phyloP scores from a whole-genome alignment of 2,888 invertebrate species.

The Macropis europaea region DNA sequence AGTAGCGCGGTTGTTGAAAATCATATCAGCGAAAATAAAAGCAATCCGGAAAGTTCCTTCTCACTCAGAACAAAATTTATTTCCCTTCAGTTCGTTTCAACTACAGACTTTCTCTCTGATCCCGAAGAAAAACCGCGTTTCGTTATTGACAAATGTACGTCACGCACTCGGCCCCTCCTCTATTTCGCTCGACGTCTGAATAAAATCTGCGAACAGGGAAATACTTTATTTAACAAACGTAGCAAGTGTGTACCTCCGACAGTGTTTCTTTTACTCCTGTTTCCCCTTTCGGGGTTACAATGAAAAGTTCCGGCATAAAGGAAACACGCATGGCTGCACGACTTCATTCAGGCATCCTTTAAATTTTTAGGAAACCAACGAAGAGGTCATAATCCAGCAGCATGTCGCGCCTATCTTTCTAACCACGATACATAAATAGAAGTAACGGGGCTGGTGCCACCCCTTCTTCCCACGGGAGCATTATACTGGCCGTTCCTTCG shows the following conservation, averaged over 20 bases:
- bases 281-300: background rate
- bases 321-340: conserved; percentile 5
- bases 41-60: too few species aligned
- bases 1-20: too few species aligned
- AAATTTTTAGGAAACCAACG: conserved; percentile 37
- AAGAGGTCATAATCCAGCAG: conserved; percentile 32
- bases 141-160: background rate
- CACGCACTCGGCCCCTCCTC: background rate
- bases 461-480: background rate
- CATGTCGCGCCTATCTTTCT: conserved; percentile 32
- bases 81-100: background rate
- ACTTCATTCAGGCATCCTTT: conserved; percentile 24
- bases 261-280: background rate
- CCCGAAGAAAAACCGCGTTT: conserved; percentile 1
- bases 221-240: conserved; percentile 22
- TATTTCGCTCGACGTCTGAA: conserved; percentile 13
- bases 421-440: conserved; percentile 33
- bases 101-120: background rate
- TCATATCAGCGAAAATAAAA: too few species aligned
- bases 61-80: conserved; percentile 1
- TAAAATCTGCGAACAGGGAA: conserved; percentile 14
- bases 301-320: conserved; percentile 24
- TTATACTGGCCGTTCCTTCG: conserved; percentile 8
- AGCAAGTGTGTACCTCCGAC: background rate
- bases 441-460: background rate